Conservation (phyloP, 23 tunicate species). For the Trididemnum miniatum region DNA sequence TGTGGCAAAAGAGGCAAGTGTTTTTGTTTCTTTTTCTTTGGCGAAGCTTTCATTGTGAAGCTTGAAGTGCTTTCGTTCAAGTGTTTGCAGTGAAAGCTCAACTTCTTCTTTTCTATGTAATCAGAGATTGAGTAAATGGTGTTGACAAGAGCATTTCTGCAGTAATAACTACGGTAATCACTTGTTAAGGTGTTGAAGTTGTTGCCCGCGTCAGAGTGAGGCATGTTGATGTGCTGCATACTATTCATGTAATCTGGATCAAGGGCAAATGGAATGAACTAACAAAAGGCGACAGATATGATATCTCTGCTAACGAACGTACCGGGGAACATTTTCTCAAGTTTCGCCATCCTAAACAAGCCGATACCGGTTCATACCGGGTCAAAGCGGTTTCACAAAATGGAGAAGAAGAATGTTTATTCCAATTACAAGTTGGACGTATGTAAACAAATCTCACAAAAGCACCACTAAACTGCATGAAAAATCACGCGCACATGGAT, state of each 20-base stretch:
- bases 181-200: conserved; percentile 55
- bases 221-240: conserved; percentile 65
- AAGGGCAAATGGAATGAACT: conserved; percentile 99
- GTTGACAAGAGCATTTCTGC: conserved; percentile 2
- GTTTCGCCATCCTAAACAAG: conserved; percentile 75
- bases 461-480: too few relatives aligned
- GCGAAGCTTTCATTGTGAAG: too few relatives aligned
- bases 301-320: conserved; percentile 76
- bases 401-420: conserved; percentile 86
- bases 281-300: conserved; percentile 94
- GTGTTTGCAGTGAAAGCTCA: too few relatives aligned
- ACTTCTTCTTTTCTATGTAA: too few relatives aligned
- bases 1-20: too few relatives aligned
- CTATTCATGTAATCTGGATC: conserved; percentile 86
- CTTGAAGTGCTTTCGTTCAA: too few relatives aligned
- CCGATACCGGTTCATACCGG: conserved; percentile 82
- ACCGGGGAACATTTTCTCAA: conserved; percentile 78
- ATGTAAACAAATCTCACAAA: too few relatives aligned
- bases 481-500: too few relatives aligned
- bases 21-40: too few relatives aligned
- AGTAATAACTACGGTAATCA: not conserved
- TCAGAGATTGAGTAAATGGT: not conserved
- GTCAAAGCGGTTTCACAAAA: conserved; percentile 71
- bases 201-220: conserved; percentile 62
- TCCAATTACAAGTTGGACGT: conserved; percentile 90